Conservation (phyloP, 1,140 invertebrate genomes). For the Anastrepha ludens region DNA sequence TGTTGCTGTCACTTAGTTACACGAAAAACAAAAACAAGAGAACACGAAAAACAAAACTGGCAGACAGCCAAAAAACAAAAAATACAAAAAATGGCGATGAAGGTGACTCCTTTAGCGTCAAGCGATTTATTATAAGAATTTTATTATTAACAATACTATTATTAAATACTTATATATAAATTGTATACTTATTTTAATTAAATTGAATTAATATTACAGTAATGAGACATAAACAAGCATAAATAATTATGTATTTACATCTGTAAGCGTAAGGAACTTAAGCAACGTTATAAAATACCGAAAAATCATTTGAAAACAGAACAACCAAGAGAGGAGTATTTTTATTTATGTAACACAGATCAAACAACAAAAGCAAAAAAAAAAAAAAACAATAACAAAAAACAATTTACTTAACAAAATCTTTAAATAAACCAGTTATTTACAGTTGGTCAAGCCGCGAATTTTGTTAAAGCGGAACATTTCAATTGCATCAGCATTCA, state of each 20-base stretch:
- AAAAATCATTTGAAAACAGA: neutral
- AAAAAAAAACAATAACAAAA: neutral
- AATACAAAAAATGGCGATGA: neutral
- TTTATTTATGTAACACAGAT: neutral
- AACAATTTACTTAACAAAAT: neutral
- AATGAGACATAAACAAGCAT: neutral
- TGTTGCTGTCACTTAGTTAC: neutral
- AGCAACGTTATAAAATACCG: neutral
- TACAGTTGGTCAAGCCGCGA: conserved; percentile 1
- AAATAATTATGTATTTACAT: neutral
- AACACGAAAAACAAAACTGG: neutral
- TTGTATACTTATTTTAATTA: neutral
- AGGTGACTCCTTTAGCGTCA: neutral
- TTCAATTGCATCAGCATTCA: neutral
- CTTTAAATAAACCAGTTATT: neutral
- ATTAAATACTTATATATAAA: conserved; percentile 10
- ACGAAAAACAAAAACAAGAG: neutral
- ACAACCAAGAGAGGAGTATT: neutral
- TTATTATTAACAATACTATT: conserved; percentile 32
- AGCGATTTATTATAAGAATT: conserved; percentile 7
- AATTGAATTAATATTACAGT: neutral
- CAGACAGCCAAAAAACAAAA: neutral
- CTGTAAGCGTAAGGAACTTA: neutral
- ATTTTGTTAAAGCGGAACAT: conserved; percentile 2
- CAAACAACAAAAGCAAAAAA: neutral